phyloP scores from a whole-genome alignment of 2,888 invertebrate genomes.

The Caenorhabditis angaria region DNA sequence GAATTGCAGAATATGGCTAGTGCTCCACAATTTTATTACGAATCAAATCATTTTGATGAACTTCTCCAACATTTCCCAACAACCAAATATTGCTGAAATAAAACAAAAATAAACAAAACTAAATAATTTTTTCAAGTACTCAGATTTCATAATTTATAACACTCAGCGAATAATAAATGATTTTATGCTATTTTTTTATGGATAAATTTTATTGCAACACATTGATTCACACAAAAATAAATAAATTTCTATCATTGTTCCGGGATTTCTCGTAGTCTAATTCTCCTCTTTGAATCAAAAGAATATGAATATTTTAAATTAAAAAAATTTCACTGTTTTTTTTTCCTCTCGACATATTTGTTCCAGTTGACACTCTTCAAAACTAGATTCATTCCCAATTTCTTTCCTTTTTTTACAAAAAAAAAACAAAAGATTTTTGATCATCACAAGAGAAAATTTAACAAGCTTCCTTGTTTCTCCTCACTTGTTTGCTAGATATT shows the following conservation, averaged over 20 bases:
- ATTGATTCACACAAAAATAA: no score
- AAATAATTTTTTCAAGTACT: no score
- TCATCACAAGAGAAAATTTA: background rate
- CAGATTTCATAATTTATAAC: background rate
- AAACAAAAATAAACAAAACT: background rate
- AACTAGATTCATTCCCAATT: background rate
- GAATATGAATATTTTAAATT: no score
- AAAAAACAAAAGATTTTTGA: background rate
- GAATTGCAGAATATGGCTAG: conserved; percentile 36
- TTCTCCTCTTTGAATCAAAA: no score
- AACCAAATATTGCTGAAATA: conserved; percentile 17
- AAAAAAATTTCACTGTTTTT: no score
- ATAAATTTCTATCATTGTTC: no score
- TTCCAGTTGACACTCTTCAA: background rate
- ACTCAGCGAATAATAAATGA: background rate
- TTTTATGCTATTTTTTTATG: no score
- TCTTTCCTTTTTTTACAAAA: background rate
- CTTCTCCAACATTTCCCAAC: conserved; percentile 33
- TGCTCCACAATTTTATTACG: conserved; percentile 25
- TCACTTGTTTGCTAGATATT: no score
- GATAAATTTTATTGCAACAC: no score
- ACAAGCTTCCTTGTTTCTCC: background rate
- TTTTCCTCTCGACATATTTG: no score
- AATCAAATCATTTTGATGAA: conserved; percentile 20
- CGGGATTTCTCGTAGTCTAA: no score